Evolutionary conservation across 1,140 invertebrate species (phyloP).

Genomic region (Drosophila santomea): DNA sequence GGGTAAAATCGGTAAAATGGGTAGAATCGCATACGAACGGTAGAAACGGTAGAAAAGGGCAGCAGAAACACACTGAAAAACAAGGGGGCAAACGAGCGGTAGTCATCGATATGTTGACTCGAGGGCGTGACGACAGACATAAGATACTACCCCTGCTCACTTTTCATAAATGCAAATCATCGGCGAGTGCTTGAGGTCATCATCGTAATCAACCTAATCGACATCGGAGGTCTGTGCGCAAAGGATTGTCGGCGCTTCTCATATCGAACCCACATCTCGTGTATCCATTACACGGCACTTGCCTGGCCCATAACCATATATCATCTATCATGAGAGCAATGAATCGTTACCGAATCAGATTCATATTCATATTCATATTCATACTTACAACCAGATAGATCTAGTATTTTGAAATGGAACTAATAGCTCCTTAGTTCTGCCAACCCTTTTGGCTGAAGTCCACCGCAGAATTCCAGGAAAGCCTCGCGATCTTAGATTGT

Average conservation of each 20-base stretch:
- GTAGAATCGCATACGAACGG: no score
- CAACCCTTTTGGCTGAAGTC: neutral
- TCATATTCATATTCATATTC: no score
- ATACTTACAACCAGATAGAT: no score
- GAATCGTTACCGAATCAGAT: no score
- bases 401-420: no score
- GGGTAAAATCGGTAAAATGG: neutral
- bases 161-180: constrained; percentile 53
- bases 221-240: constrained; percentile 13
- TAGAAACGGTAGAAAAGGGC: neutral
- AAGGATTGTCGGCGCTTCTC: neutral
- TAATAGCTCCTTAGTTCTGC: no score
- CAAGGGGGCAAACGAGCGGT: constrained; percentile 3
- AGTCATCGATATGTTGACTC: constrained; percentile 46
- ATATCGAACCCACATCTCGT: neutral
- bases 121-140: constrained; percentile 34
- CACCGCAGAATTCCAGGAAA: constrained; percentile 6
- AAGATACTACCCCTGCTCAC: neutral
- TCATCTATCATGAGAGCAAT: neutral
- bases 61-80: neutral
- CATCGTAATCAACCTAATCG: constrained; percentile 13
- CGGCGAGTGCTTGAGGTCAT: constrained; percentile 28
- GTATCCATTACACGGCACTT: constrained; percentile 14
- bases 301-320: constrained; percentile 18
- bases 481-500: neutral